Conservation (phyloP, 2,888 invertebrate species). For the Aricia artaxerxes region DNA sequence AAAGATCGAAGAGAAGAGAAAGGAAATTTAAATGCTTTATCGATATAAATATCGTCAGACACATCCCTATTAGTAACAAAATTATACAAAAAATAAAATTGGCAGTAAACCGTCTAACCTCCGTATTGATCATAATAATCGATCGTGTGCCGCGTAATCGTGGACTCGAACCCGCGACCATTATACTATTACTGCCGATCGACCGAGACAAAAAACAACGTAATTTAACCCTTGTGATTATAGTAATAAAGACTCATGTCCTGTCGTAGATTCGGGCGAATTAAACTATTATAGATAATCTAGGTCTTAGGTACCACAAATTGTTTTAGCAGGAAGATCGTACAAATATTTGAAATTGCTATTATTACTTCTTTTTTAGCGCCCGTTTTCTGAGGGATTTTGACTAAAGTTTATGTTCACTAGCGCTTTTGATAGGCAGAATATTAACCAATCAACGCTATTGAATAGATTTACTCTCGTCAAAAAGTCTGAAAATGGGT, state of each 20-base stretch:
- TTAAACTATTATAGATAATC: neutral
- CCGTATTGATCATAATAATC: slow-evolving; percentile 80
- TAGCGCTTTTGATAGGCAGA: too few species aligned
- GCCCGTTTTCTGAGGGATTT: neutral
- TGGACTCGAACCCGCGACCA: slow-evolving; percentile 74
- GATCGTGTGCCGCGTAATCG: slow-evolving; percentile 81
- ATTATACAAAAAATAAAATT: slow-evolving; percentile 73
- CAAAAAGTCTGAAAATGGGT: too few species aligned
- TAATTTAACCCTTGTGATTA: slow-evolving; percentile 38
- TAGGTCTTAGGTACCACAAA: slow-evolving; percentile 24
- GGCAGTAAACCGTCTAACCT: slow-evolving; percentile 78
- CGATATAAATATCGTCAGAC: slow-evolving; percentile 56
- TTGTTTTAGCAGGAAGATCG: slow-evolving; percentile 35
- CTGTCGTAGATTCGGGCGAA: neutral
- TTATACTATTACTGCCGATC: slow-evolving; percentile 77
- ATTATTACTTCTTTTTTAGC: slow-evolving; percentile 40
- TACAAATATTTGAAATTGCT: slow-evolving; percentile 50
- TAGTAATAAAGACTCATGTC: slow-evolving; percentile 28
- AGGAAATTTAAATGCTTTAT: neutral
- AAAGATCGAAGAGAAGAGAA: neutral
- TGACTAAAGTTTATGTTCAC: too few species aligned
- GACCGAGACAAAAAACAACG: slow-evolving; percentile 67
- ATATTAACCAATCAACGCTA: too few species aligned
- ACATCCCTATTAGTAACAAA: slow-evolving; percentile 65
- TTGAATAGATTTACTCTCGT: too few species aligned